Percentiles rank a stretch among this genome's conserved stretches.
These are phyloP conservation scores for Troglohyphantes excavatus DNA, from an alignment of 2,888 invertebrate genomes.

Conservation along the genomic window DNA sequence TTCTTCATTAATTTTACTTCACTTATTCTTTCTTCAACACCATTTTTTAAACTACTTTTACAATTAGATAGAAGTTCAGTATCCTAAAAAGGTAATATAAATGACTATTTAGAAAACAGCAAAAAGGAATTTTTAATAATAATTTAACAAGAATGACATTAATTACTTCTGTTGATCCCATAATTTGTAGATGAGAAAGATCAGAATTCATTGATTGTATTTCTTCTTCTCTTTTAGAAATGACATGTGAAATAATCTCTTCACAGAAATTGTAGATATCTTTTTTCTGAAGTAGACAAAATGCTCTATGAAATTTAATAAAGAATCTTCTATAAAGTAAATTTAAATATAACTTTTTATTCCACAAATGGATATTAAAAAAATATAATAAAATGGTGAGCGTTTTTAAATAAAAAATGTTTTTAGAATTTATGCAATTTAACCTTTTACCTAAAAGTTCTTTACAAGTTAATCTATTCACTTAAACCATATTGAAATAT, in stretches of 20 bases:
- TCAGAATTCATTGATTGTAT: constrained; percentile 33
- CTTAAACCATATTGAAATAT: no score
- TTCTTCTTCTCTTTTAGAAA: constrained; percentile 20
- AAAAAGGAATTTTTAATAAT: not conserved
- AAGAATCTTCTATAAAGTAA: no score
- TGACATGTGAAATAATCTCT: not conserved
- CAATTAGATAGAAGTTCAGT: not conserved
- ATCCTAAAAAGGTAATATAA: constrained; percentile 1
- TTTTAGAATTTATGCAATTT: no score
- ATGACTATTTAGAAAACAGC: not conserved
- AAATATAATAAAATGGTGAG: no score
- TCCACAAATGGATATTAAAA: no score
- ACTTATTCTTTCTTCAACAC: constrained; percentile 20
- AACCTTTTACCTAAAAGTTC: no score
- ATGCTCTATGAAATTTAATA: no score
- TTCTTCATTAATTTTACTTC: constrained; percentile 3
- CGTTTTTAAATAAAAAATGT: no score
- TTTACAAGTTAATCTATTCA: no score
- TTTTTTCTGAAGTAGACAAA: constrained; percentile 31
- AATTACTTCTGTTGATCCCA: constrained; percentile 40
- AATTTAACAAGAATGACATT: not conserved
- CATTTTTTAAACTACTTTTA: constrained; percentile 14
- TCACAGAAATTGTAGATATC: constrained; percentile 3
- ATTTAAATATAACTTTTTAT: no score
- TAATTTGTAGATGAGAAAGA: constrained; percentile 9